Conservation (phyloP, 2,113 vertebrate genomes). For the Tragelaphus buxtoni region DNA sequence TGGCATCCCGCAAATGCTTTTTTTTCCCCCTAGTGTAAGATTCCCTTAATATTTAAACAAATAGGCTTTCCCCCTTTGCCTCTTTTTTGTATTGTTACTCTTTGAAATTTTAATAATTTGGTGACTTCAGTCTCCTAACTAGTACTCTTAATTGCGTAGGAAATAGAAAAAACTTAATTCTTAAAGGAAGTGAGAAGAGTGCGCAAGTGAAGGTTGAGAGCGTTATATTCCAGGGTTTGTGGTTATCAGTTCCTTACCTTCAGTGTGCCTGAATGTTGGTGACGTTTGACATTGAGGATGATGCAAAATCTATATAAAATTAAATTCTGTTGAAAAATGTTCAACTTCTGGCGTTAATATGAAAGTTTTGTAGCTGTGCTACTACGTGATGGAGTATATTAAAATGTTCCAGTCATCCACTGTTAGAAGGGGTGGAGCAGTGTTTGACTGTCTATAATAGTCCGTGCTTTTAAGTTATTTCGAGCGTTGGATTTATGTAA, state of each 20-base stretch:
- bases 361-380: background rate
- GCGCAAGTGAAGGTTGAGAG: background rate
- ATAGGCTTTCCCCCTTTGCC: background rate
- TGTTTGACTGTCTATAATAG: background rate
- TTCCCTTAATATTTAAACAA: background rate
- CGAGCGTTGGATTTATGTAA: background rate
- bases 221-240: background rate
- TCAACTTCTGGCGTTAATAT: background rate
- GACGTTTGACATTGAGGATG: background rate
- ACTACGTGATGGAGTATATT: background rate
- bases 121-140: background rate
- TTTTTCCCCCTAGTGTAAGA: accelerated
- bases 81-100: background rate
- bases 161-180: background rate
- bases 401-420: conserved; percentile 14
- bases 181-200: background rate
- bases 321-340: background rate
- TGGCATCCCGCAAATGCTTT: background rate
- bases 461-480: conserved; percentile 1
- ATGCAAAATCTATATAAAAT: background rate
- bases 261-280: background rate
- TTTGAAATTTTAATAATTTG: background rate
- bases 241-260: background rate
- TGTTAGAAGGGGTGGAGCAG: conserved; percentile 24
- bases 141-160: background rate